These are phyloP conservation scores for Microctonus brassicae DNA, from an alignment of 2,888 invertebrate species.

Conservation along the genomic window DNA sequence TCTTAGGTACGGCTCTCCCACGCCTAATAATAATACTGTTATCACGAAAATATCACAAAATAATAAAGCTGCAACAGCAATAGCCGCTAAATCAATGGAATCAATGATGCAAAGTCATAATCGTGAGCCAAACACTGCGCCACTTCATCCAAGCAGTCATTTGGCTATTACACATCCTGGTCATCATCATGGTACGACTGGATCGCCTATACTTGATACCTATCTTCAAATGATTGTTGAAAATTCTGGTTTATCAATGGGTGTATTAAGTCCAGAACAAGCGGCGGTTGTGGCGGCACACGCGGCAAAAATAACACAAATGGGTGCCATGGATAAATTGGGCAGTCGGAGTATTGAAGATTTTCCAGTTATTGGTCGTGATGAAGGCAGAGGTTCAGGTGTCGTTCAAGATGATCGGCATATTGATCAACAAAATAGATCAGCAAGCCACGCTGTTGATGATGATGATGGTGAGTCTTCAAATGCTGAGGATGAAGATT, in stretches of 20 bases:
- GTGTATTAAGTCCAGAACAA: conserved; percentile 77
- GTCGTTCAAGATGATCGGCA: conserved; percentile 61
- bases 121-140: conserved; percentile 79
- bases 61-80: conserved; percentile 70
- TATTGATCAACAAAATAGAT: conserved; percentile 53
- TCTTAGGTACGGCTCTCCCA: conserved; percentile 75
- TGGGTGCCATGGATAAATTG: conserved; percentile 75
- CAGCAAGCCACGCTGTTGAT: conserved; percentile 49
- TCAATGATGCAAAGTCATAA: conserved; percentile 74
- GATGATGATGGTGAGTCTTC: conserved; percentile 64
- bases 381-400: conserved; percentile 59
- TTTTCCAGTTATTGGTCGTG: conserved; percentile 64
- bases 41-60: conserved; percentile 61
- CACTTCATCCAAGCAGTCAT: conserved; percentile 65
- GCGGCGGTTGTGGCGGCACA: conserved; percentile 77
- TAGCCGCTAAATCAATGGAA: conserved; percentile 78
- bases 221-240: conserved; percentile 91
- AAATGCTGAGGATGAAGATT: conserved; percentile 64
- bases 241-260: conserved; percentile 78
- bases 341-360: conserved; percentile 59
- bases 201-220: conserved; percentile 85
- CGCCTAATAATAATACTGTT: conserved; percentile 73
- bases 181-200: conserved; percentile 69
- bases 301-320: conserved; percentile 83
- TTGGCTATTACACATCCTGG: conserved; percentile 47